Evolutionary conservation across 2,797 vertebrate species (phyloP).

Genomic region (Enteromius fasciolatus): DNA sequence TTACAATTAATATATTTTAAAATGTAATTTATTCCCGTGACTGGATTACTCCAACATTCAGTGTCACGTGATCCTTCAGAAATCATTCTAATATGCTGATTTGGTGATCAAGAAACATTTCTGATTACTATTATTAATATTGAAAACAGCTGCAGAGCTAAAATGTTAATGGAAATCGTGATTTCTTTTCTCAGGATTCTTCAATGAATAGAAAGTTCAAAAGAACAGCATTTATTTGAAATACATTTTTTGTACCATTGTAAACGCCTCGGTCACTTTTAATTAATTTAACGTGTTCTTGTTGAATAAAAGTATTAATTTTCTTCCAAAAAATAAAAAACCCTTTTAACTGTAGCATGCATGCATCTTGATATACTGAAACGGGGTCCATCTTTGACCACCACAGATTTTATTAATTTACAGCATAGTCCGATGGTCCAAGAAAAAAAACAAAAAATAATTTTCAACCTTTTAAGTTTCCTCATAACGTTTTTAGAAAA

Average conservation of each 20-base stretch:
- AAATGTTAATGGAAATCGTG: background rate
- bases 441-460: background rate
- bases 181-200: background rate
- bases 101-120: background rate
- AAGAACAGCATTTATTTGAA: background rate
- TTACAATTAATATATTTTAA: background rate
- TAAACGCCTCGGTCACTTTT: background rate
- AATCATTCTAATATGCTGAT: background rate
- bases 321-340: background rate
- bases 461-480: background rate
- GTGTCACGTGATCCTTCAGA: too few relatives aligned
- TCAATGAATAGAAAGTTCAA: background rate
- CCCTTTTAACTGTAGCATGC: background rate
- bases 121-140: background rate
- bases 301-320: background rate
- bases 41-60: background rate
- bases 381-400: background rate
- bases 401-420: conserved; percentile 23
- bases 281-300: background rate
- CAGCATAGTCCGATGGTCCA: background rate
- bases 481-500: conserved; percentile 52
- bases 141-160: background rate
- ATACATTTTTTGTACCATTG: background rate
- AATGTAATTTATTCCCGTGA: background rate
- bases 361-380: background rate